Conservation (phyloP, 2,797 vertebrate species). For the Emys orbicularis region DNA sequence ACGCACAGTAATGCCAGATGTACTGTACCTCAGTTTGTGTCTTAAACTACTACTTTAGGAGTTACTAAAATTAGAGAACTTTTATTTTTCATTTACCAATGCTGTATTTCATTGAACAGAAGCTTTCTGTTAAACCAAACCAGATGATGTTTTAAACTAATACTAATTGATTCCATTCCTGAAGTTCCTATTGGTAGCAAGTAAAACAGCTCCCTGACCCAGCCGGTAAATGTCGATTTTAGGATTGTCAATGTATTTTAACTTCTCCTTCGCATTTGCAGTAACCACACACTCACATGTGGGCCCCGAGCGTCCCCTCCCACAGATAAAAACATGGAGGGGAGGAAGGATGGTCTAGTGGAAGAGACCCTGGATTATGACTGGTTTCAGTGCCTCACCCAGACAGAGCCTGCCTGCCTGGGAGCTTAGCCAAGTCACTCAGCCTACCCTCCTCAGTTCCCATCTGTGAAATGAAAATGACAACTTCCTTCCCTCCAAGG, state of each 20-base stretch:
- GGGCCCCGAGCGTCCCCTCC: neutral
- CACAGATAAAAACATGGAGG: neutral
- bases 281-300: neutral
- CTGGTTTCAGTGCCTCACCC: neutral
- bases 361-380: neutral
- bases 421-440: neutral
- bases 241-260: neutral
- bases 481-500: neutral
- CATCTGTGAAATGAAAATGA: neutral
- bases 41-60: conserved; percentile 44
- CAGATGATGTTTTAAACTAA: conserved; percentile 85
- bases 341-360: neutral
- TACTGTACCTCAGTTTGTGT: neutral
- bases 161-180: conserved; percentile 86
- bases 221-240: conserved; percentile 67
- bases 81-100: conserved; percentile 80
- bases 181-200: conserved; percentile 79
- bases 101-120: conserved; percentile 80
- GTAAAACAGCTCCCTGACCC: conserved; percentile 75
- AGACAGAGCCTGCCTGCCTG: neutral
- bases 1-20: neutral
- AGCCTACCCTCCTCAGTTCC: neutral
- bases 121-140: conserved; percentile 83
- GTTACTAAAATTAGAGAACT: conserved; percentile 67
- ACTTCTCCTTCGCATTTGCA: conserved; percentile 29